Evolutionary conservation across 1,140 invertebrate genomes (phyloP), one percentile per base, ranked within the genome.

Genomic region (Hetaerina americana): DNA sequence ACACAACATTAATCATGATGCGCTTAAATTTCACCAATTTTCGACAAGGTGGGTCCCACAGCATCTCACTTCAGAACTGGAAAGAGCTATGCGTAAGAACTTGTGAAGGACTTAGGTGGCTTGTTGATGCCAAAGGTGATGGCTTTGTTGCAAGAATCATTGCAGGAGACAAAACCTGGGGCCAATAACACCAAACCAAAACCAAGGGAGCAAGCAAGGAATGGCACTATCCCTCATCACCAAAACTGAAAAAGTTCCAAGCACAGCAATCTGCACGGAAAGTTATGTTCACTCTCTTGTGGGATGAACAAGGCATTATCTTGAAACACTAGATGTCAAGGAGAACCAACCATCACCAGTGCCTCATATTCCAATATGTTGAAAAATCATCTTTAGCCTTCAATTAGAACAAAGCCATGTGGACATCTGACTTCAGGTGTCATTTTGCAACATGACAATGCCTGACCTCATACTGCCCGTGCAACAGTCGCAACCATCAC

Each of bases 131-230:
- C 1, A 71, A 75, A 31, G 74, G 73, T 12, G 72, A 72, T 40
- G 70, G 70, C 0, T 72, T 75, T 31, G 27, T 76, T 28, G 25
- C 15, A n/a, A 70, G 70, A 40, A 73, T 76, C 25, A 72, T 75
- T 24, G 74, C 74, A 15, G 75, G 72, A 15, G 76, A 75, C 49
- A 73, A 73, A 68, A 74, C 75, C 29, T 76, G 71, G 68, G 73
- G 74, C 66, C 74, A 72, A 18, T 73, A 76, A 26, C 72, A 73
- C 29, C 28, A n/a, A n/a, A n/a, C n/a, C n/a, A n/a, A n/a, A n/a
- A n/a, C n/a, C n/a, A n/a, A 5, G 27, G 22, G n/a, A 6, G 31
- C 28, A 70, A 66, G 70, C 49, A 66, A 27, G 27, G 70, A 71
- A n/a, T 71, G 70, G 49, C 57, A 27, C 5, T 66, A 71, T 18